Evolutionary conservation across 2,797 vertebrate species (phyloP), one percentile per base, ranked within the genome.

Genomic region (Enteromius radiatus): DNA sequence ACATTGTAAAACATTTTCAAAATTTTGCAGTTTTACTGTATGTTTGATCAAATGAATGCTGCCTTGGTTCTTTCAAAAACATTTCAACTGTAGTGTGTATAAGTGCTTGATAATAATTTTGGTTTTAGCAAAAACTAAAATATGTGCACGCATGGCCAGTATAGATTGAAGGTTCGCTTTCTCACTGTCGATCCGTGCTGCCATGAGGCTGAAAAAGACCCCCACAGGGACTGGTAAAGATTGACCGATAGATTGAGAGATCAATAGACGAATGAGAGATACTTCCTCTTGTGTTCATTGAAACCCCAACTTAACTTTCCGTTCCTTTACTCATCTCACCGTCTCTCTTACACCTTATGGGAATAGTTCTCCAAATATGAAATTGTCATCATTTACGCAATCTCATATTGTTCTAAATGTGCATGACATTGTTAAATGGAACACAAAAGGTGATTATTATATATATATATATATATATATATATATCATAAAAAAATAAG

Each of bases 221-320:
- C 54, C 70, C 76, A 75, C 47, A 61, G 84, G 81, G 81, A 83
- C 81, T 70, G 67, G 49, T 83, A 83, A 69, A 80, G 70, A 83
- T 79, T 86, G 84, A 80, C 80, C 49, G 80, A 82, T 74, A 82
- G 56, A 85, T 85, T 61, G 81, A 80, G 49, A 67, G 77, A 75
- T 83, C 80, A 38, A 83, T 85, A 61, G 31, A 73, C 70, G 76
- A 76, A 76, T 74, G 76, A 78, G 71, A 86, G 70, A 86, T 70
- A 61, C 49, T 83, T 86, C 76, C 76, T 14, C 38, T 70, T 31
- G 26, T 69, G 81, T 63, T 77, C 81, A 76, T 38, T 70, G 38
- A 77, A 70, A 70, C 64, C 78, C 5, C 31, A 26, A 54, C 52
- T 21, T 47, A 47, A 74, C 68, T 56, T 56, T 80, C 19, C 4